These are phyloP conservation scores for Xerus rutilus DNA, from an alignment of 2,797 vertebrate genomes.

Conservation along the genomic window DNA sequence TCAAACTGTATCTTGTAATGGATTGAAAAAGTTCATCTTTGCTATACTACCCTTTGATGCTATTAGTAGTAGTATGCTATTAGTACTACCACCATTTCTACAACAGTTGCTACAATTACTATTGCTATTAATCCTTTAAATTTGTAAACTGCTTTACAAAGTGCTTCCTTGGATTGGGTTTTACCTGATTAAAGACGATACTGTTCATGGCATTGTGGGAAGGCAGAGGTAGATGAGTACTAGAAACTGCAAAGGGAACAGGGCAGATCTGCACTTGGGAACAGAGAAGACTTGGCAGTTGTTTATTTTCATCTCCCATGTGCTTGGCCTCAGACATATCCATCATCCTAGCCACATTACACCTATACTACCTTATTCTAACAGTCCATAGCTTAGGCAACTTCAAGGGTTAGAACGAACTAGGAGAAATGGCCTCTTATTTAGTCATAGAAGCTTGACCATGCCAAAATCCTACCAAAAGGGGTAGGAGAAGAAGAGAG, in stretches of 20 bases:
- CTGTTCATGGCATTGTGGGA: background rate
- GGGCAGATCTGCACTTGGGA: background rate
- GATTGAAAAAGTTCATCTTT: conserved; percentile 1
- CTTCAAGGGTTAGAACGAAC: conserved; percentile 16
- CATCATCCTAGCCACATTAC: conserved; percentile 26
- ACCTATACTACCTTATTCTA: background rate
- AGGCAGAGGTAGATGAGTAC: background rate
- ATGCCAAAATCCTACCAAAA: background rate
- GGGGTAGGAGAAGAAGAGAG: background rate
- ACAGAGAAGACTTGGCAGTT: background rate
- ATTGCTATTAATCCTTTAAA: background rate
- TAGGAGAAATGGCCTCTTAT: conserved; percentile 10
- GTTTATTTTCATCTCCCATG: background rate
- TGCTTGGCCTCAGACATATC: background rate
- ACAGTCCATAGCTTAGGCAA: background rate
- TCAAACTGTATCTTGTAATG: background rate
- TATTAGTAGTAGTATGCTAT: background rate
- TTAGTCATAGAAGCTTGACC: background rate
- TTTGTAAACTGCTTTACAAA: conserved; percentile 17
- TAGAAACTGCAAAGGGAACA: background rate
- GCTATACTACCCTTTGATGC: background rate
- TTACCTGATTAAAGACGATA: conserved; percentile 16
- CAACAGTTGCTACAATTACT: background rate
- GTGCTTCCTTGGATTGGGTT: conserved; percentile 3
- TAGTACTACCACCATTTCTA: background rate